Base-by-base conservation (phyloP, 2,888 invertebrate genomes). In the Agrypnus murinus region DNA sequence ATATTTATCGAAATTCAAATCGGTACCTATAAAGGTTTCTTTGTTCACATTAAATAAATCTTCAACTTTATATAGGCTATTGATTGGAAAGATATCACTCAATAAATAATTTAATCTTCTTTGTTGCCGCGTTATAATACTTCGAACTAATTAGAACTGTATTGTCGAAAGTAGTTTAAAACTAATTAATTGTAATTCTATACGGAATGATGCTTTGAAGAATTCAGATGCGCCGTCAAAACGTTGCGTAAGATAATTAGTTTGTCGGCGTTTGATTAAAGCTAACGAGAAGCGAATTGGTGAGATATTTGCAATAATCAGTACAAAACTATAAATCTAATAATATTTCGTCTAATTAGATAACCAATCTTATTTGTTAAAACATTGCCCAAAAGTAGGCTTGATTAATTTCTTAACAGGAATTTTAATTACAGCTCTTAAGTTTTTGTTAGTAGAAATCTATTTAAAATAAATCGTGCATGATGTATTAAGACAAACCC, bases 301-400 rank as follows among this genome's bases (percentile, higher is more conserved):
- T 55, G 55, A 55, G 55, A 55, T 55, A 55, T 36, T 55, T 55
- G 55, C 55, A 55, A 55, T 55, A 55, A 55, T 55, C 55, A 15
- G 55, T 55, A 55, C 55, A 14, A 55, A 36, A 31, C 55, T 17
- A 55, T 55, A 55, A 55, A 55, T 55, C 32, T 55, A 55, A 55
- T 25, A 48, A 48, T 55, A 55, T 17, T 55, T 17, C 55, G 25
- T 55, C 55, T 55, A 55, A 55, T 55, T 55, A 36, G 55, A 55
- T 55, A 34, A 55, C 15, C 55, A 36, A 55, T 55, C 55, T 25
- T 55, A 17, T 32, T 55, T 48, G 48, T 31, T 55, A 55, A 36
- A n/a, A 8, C 36, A 36, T 17, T 17, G 55, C 10, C 36, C 2
- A 6, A 10, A 55, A 55, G 34, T 12, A 43, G 19, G 31, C 7